Percentiles rank a stretch among this genome's conserved stretches.
phyloP scores from a whole-genome alignment of 2,113 vertebrate species.

The Prochilodus magdalenae region DNA sequence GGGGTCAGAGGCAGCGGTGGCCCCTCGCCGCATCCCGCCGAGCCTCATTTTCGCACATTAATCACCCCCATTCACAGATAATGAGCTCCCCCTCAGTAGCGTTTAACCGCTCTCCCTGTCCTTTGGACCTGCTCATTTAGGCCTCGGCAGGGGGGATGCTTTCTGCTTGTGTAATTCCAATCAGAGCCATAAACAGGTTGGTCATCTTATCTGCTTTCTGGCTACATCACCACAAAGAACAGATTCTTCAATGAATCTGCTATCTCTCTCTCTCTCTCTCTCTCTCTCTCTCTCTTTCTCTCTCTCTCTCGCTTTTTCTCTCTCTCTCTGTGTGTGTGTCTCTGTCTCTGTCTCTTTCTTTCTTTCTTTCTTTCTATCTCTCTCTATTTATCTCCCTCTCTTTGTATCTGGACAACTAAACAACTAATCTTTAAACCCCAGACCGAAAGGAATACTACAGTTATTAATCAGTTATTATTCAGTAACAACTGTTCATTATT shows the following conservation, averaged over 20 bases:
- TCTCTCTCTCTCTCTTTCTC: constrained; percentile 26
- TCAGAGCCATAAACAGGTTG: constrained; percentile 65
- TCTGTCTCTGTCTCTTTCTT: constrained; percentile 9
- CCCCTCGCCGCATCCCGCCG: constrained; percentile 72
- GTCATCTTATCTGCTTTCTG: constrained; percentile 51
- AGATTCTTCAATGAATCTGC: constrained; percentile 27
- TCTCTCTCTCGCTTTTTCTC: constrained; percentile 34
- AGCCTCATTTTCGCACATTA: constrained; percentile 80
- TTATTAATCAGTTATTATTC: too few species aligned
- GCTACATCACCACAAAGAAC: constrained; percentile 40
- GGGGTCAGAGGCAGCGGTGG: constrained; percentile 76
- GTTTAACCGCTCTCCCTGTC: constrained; percentile 82
- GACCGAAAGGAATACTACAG: too few species aligned
- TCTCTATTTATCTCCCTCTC: background rate
- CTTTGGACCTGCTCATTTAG: constrained; percentile 80
- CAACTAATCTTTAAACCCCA: too few species aligned
- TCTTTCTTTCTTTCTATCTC: too few species aligned
- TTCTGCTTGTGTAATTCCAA: constrained; percentile 66
- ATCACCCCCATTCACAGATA: constrained; percentile 78
- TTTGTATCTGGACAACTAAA: too few species aligned
- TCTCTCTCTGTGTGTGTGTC: background rate
- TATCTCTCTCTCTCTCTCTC: constrained; percentile 2
- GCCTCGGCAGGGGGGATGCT: constrained; percentile 70
- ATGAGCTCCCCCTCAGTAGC: constrained; percentile 80
- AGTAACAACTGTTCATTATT: too few species aligned